Evolutionary conservation across 2,888 invertebrate species (phyloP).

Genomic region (Falcaria lacertinaria): DNA sequence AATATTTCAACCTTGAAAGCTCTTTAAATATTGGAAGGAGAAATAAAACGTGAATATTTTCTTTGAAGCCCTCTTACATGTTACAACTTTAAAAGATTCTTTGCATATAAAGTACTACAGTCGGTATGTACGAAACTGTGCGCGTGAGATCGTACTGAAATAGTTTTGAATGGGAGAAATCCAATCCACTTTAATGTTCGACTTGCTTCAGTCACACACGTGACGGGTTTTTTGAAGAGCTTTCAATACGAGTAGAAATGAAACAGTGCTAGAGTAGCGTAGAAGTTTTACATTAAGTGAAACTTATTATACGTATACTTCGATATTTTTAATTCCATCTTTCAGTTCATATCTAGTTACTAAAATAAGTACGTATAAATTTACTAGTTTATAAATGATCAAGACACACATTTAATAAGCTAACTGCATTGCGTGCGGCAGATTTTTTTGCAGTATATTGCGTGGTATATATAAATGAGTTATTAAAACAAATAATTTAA

Average conservation of each 20-base stretch:
- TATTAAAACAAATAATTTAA: too few relatives aligned
- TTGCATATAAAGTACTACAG: not conserved
- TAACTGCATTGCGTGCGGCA: too few relatives aligned
- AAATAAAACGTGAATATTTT: not conserved
- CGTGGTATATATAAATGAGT: too few relatives aligned
- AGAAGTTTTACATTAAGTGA: not conserved
- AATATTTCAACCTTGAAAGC: not conserved
- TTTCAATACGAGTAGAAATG: not conserved
- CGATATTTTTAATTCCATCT: too few relatives aligned
- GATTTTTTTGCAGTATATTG: too few relatives aligned
- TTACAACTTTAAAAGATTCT: not conserved
- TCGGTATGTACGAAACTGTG: slow-evolving; percentile 4
- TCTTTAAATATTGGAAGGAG: not conserved
- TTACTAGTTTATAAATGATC: too few relatives aligned
- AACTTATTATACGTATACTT: too few relatives aligned
- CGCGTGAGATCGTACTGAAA: slow-evolving; percentile 16
- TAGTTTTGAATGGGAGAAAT: slow-evolving; percentile 21
- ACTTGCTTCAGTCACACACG: slow-evolving; percentile 18
- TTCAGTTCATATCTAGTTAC: too few relatives aligned
- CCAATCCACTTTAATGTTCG: slow-evolving; percentile 29
- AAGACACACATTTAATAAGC: too few relatives aligned
- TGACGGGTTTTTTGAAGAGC: slow-evolving; percentile 11
- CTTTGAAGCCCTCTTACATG: not conserved
- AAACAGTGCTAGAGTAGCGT: not conserved
- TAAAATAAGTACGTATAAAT: too few relatives aligned